Evolutionary conservation across 1,140 invertebrate species (phyloP).

Genomic region (Oryzaephilus surinamensis): DNA sequence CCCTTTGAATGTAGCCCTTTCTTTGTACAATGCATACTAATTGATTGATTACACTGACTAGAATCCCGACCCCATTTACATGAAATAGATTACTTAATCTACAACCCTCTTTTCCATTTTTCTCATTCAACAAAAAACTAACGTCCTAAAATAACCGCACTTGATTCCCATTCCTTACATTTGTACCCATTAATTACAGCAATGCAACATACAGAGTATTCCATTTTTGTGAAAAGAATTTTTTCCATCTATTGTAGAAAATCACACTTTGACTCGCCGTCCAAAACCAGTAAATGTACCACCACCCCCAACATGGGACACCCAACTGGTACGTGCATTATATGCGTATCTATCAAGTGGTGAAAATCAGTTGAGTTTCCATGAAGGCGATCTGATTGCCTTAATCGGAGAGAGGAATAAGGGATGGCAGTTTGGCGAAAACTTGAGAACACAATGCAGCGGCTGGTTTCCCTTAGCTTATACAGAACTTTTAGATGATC

Average conservation of each 20-base stretch:
- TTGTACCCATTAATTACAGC: too few relatives aligned
- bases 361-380: constrained; percentile 85
- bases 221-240: too few relatives aligned
- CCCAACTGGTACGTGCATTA: constrained; percentile 65
- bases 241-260: constrained; percentile 32
- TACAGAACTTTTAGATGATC: constrained; percentile 58
- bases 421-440: constrained; percentile 93
- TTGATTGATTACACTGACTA: too few relatives aligned
- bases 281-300: constrained; percentile 64
- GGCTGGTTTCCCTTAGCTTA: constrained; percentile 94
- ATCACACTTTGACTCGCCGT: constrained; percentile 45
- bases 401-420: constrained; percentile 83
- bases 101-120: too few relatives aligned
- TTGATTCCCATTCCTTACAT: too few relatives aligned
- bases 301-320: constrained; percentile 45
- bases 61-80: too few relatives aligned
- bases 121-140: too few relatives aligned
- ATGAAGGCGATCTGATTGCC: constrained; percentile 80
- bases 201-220: too few relatives aligned
- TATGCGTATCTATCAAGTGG: constrained; percentile 84
- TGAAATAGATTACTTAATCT: too few relatives aligned
- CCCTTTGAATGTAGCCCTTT: too few relatives aligned
- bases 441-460: constrained; percentile 74
- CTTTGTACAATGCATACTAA: too few relatives aligned
- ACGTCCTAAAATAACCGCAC: too few relatives aligned